Evolutionary conservation across 2,113 vertebrate species (phyloP).

Genomic region (Melanostigma gelatinosum): DNA sequence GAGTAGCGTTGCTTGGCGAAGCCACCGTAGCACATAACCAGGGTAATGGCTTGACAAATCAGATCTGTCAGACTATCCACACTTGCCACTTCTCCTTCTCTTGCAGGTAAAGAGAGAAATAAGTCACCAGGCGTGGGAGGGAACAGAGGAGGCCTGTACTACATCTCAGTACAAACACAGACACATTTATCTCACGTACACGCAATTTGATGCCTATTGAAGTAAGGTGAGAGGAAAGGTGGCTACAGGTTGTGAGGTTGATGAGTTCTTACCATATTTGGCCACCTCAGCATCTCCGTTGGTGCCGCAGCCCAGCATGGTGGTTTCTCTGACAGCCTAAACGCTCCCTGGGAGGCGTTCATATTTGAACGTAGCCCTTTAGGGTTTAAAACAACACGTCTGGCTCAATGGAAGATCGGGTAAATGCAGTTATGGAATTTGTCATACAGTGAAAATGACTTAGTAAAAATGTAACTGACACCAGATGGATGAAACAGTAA

Average conservation of each 20-base stretch:
- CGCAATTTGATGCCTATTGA: not conserved
- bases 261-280: constrained; percentile 38
- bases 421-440: not conserved
- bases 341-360: constrained; percentile 9
- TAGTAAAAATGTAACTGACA: not conserved
- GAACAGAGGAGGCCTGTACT: not conserved
- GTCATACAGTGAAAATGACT: not conserved
- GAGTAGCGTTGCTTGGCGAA: constrained; percentile 54
- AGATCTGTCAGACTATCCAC: constrained; percentile 70
- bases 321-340: constrained; percentile 25
- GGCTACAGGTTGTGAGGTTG: not conserved
- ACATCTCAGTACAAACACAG: not conserved
- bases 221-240: not conserved
- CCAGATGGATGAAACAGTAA: not conserved
- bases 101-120: constrained; percentile 52
- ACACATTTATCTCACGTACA: not conserved
- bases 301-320: constrained; percentile 42
- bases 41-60: constrained; percentile 77
- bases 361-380: constrained; percentile 6
- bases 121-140: constrained; percentile 13
- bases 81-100: constrained; percentile 60
- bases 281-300: constrained; percentile 40
- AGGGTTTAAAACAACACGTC: constrained; percentile 9
- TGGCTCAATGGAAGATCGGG: not conserved
- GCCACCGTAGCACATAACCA: constrained; percentile 39